Evolutionary conservation across 2,113 vertebrate species (phyloP).

Genomic region (Etheostoma cragini): DNA sequence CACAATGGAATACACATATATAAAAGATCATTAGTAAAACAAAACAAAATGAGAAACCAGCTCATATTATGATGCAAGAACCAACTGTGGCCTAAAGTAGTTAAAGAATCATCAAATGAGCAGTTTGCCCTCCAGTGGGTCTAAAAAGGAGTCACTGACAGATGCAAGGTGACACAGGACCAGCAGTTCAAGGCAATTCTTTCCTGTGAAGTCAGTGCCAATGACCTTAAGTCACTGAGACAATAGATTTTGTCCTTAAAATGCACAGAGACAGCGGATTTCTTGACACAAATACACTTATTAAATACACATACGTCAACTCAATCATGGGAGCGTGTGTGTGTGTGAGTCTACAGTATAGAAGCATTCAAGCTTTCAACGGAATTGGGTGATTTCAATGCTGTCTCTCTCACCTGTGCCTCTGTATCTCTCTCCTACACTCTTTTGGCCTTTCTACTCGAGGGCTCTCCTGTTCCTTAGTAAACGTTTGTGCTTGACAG

Average conservation of each 20-base stretch:
- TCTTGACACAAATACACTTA: not conserved
- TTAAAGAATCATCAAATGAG: constrained; percentile 48
- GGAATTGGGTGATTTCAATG: constrained; percentile 11
- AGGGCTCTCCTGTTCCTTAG: constrained; percentile 51
- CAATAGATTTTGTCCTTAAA: constrained; percentile 24
- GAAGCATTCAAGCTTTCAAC: constrained; percentile 16
- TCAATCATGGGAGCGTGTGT: not conserved
- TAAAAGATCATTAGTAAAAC: not conserved
- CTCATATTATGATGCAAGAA: constrained; percentile 4
- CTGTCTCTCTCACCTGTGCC: constrained; percentile 15
- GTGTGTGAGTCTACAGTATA: not conserved
- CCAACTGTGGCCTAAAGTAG: not conserved
- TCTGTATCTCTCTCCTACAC: constrained; percentile 14
- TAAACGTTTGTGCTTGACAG: constrained; percentile 72
- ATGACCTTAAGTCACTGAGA: constrained; percentile 33
- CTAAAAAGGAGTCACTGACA: constrained; percentile 44
- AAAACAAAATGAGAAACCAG: not conserved
- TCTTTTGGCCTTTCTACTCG: constrained; percentile 22
- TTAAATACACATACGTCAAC: constrained; percentile 14
- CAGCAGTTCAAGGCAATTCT: constrained; percentile 26
- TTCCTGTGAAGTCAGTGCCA: constrained; percentile 50
- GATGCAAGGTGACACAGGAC: constrained; percentile 47
- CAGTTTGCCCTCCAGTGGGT: constrained; percentile 14
- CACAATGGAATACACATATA: not conserved
- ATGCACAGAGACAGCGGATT: constrained; percentile 17